A percentile compares a stretch with the other conserved stretches of the same genome.
These are phyloP conservation scores for Autographa pulchrina DNA, from an alignment of 2,888 invertebrate genomes.

Conservation along the genomic window DNA sequence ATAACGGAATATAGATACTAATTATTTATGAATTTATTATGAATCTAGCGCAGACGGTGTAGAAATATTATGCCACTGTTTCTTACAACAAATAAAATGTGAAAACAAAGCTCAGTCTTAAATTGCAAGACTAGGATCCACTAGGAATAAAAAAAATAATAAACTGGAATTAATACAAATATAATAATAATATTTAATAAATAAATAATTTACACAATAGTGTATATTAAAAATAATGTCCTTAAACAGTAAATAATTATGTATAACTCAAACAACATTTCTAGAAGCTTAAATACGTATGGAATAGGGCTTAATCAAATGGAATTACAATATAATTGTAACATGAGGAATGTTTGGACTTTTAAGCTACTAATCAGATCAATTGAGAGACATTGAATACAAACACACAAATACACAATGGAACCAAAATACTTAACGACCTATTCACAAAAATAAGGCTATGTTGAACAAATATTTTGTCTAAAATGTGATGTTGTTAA, in stretches of 20 bases:
- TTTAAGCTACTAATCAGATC: neutral
- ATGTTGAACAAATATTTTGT: no score
- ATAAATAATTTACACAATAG: constrained; percentile 34
- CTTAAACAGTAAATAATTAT: no score
- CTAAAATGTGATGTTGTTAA: no score
- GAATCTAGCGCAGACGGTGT: constrained; percentile 57
- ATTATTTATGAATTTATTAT: constrained; percentile 53
- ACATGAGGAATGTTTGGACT: neutral
- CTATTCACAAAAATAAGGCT: no score
- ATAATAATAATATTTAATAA: constrained; percentile 32
- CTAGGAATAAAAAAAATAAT: constrained; percentile 9
- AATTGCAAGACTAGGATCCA: constrained; percentile 44
- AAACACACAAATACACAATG: neutral
- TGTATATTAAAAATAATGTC: neutral
- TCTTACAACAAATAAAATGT: constrained; percentile 38
- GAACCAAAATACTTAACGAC: no score
- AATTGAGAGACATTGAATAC: neutral
- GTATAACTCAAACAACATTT: constrained; percentile 1
- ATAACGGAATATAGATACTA: constrained; percentile 54
- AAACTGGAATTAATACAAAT: constrained; percentile 25
- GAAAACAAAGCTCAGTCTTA: constrained; percentile 58
- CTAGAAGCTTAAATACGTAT: neutral
- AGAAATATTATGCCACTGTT: constrained; percentile 58
- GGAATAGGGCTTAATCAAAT: neutral
- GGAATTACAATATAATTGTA: constrained; percentile 6